Evolutionary conservation across 1,140 invertebrate genomes (phyloP), one percentile per base, ranked within the genome.

Genomic region (Odontomachus brunneus): DNA sequence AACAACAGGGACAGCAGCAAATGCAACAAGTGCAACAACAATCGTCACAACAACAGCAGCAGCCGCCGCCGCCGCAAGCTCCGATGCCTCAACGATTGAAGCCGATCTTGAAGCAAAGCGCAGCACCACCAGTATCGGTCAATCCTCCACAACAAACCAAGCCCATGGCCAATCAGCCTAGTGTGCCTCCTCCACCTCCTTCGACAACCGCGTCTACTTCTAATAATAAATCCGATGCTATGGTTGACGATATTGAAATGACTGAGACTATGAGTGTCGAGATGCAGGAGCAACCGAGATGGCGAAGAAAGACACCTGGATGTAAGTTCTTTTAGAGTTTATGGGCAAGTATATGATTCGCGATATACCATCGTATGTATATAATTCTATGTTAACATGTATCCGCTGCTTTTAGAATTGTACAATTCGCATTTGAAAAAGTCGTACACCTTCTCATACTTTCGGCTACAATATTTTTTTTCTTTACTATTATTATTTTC

Each of bases 261-360:
- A 0, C 12, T 22, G 90, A 91, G 14, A 84, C 57, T 55, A 76
- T 81, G 62, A 89, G 91, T 12, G n/a, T 44, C n/a, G 90, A 91
- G 19, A 29, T 60, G 38, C 84, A 84, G 44, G 90, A 92, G 19
- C 81, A 88, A 57, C 90, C 91, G 33, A 92, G 87, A 71, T 93
- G 92, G 92, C 93, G 90, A 57, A 91, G 92, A 15, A 92, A 93
- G 33, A 76, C 88, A 26, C 90, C 92, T 62, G 93, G 92, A 60
- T 90, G 93, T 93, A 88, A 92, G 90, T 92, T 38, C n/a, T n/a
- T 60, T 11, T 11, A 59, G 9, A 84, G 62, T 62, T 62, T 26
- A 24, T 57, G 15, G 53, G 2, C 15, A 55, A 57, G 63, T 3
- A 26, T 2, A 67, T 55, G 15, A 7, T 29, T 15, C 33, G n/a